phyloP scores from a whole-genome alignment of 2,888 invertebrate species.

The Escarpia spicata region DNA sequence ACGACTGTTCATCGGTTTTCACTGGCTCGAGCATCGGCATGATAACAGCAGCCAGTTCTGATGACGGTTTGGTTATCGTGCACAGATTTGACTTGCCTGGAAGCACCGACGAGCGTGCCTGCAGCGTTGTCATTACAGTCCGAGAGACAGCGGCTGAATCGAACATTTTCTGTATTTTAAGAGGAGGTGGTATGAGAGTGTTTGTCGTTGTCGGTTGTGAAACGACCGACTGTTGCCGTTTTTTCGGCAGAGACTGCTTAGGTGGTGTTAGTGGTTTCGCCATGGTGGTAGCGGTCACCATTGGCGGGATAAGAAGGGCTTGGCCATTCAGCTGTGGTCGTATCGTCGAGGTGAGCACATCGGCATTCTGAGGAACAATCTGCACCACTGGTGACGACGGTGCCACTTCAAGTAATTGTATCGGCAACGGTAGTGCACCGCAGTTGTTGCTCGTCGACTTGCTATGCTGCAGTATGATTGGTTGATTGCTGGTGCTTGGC shows the following conservation, averaged over 20 bases:
- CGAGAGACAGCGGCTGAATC: not conserved
- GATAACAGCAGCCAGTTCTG: not conserved
- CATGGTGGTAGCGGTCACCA: not conserved
- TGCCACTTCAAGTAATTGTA: not conserved
- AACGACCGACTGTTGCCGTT: conserved; percentile 35
- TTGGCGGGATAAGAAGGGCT: not conserved
- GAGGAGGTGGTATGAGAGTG: not conserved
- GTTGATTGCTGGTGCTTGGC: not conserved
- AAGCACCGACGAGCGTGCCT: not conserved
- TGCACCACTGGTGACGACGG: not conserved
- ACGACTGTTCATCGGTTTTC: not conserved
- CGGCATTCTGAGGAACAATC: not conserved
- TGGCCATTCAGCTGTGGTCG: conserved; percentile 17
- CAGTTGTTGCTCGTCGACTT: conserved; percentile 22
- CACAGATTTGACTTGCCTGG: conserved; percentile 18
- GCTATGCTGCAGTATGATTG: conserved; percentile 27
- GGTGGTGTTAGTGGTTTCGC: not conserved
- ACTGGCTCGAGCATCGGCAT: conserved; percentile 14
- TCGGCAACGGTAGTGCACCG: not conserved
- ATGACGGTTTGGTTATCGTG: not conserved
- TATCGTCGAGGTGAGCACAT: conserved; percentile 17
- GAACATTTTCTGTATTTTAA: not conserved
- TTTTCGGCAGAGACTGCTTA: conserved; percentile 40
- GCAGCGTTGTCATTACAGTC: not conserved
- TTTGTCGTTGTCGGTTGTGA: not conserved